phyloP scores from a whole-genome alignment of 2,113 vertebrate species.

The Lutjanus erythropterus region DNA sequence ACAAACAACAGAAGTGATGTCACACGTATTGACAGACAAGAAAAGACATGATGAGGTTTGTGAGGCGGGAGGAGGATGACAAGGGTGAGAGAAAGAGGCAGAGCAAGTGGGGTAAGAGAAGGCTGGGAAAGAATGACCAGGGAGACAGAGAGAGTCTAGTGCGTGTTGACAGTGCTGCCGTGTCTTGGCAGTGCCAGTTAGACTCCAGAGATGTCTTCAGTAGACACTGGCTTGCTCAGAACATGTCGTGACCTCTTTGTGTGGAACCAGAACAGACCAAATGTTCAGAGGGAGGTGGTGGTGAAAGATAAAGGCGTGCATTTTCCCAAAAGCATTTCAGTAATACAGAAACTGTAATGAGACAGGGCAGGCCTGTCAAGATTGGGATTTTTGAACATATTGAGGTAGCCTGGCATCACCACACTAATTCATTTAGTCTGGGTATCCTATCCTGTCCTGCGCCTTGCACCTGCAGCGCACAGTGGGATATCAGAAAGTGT shows the following conservation, averaged over 20 bases:
- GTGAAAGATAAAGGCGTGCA: conserved; percentile 14
- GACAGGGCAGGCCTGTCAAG: background rate
- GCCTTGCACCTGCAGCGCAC: too few species aligned
- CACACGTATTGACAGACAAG: conserved; percentile 41
- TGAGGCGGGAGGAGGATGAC: conserved; percentile 32
- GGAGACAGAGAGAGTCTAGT: conserved; percentile 55
- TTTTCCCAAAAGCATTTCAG: background rate
- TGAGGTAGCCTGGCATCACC: too few species aligned
- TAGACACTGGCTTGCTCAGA: conserved; percentile 55
- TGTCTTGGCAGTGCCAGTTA: conserved; percentile 71
- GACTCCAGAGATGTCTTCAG: conserved; percentile 70
- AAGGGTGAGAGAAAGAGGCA: conserved; percentile 27
- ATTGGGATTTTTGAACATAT: background rate
- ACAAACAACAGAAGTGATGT: conserved; percentile 69
- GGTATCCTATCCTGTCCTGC: too few species aligned
- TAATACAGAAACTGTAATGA: conserved; percentile 7
- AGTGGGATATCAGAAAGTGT: too few species aligned
- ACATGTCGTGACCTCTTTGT: conserved; percentile 55
- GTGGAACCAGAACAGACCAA: conserved; percentile 31
- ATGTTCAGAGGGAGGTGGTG: conserved; percentile 25
- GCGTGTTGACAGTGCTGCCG: conserved; percentile 61
- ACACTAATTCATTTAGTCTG: too few species aligned
- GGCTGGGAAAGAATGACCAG: conserved; percentile 26
- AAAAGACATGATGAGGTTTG: conserved; percentile 41
- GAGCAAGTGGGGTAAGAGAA: conserved; percentile 41